Evolutionary conservation across 2,888 invertebrate genomes (phyloP).

Genomic region (Agrypnus murinus): DNA sequence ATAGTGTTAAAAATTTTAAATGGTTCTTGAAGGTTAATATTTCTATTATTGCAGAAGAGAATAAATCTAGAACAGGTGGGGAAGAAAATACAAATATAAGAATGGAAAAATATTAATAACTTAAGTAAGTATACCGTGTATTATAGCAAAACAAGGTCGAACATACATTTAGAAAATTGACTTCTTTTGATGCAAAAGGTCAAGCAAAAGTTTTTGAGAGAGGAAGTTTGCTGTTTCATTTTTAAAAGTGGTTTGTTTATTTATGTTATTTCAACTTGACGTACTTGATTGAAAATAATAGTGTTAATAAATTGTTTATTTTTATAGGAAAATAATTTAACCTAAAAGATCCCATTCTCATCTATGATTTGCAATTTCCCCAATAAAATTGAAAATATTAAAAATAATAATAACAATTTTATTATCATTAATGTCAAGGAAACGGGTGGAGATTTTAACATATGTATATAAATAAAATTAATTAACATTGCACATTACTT

Average conservation of each 20-base stretch:
- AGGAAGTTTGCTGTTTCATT: constrained; percentile 16
- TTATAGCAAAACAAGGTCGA: constrained; percentile 10
- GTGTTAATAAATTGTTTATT: too few species aligned
- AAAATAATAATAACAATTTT: neutral
- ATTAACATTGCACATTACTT: too few species aligned
- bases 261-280: neutral
- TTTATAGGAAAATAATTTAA: too few species aligned
- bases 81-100: constrained; percentile 11
- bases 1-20: too few species aligned
- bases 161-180: constrained; percentile 14
- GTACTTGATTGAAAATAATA: too few species aligned
- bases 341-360: too few species aligned
- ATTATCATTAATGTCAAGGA: constrained; percentile 23
- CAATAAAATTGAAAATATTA: too few species aligned
- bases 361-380: too few species aligned
- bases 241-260: neutral
- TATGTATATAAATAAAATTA: neutral
- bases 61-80: neutral
- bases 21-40: neutral
- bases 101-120: constrained; percentile 4
- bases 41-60: neutral
- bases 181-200: constrained; percentile 19
- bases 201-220: constrained; percentile 22
- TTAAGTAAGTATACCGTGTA: too few species aligned
- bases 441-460: neutral